phyloP scores from a whole-genome alignment of 30 jellyfish, hydroid and myxozoan species.

The Aurelia sp. region DNA sequence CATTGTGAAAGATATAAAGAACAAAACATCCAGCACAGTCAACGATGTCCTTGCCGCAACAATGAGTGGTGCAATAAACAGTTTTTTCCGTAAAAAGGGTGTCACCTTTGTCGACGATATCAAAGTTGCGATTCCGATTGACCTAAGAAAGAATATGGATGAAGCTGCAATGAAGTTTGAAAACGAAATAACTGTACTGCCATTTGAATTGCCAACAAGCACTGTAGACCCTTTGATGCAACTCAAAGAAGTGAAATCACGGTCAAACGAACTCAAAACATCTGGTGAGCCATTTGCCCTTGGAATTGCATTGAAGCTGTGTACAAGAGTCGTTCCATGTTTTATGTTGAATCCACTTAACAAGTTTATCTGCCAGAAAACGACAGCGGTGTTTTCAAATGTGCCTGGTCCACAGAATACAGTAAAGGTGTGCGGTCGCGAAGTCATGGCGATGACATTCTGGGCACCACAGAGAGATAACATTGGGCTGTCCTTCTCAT shows the following conservation, averaged over 20 bases:
- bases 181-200: conserved; percentile 71
- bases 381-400: conserved; percentile 78
- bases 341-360: conserved; percentile 36
- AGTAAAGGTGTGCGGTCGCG: conserved; percentile 59
- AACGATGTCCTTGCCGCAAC: conserved; percentile 79
- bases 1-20: conserved; percentile 71
- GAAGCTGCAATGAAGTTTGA: conserved; percentile 66
- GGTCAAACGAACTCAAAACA: conserved; percentile 52
- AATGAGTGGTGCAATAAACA: conserved; percentile 51
- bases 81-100: conserved; percentile 27
- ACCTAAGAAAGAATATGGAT: conserved; percentile 63
- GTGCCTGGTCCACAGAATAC: conserved; percentile 86
- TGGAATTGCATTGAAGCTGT: conserved; percentile 49
- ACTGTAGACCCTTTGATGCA: conserved; percentile 16
- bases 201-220: conserved; percentile 58
- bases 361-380: conserved; percentile 67
- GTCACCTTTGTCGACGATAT: conserved; percentile 17
- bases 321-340: conserved; percentile 70
- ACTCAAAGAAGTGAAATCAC: conserved; percentile 59
- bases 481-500: conserved; percentile 80
- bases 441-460: conserved; percentile 50
- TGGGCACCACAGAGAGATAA: conserved; percentile 95
- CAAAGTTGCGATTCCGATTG: conserved; percentile 79
- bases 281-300: conserved; percentile 86
- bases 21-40: conserved; percentile 62